These are phyloP conservation scores for Trichonephila inaurata DNA, from an alignment of 1,140 invertebrate genomes.

Conservation along the genomic window DNA sequence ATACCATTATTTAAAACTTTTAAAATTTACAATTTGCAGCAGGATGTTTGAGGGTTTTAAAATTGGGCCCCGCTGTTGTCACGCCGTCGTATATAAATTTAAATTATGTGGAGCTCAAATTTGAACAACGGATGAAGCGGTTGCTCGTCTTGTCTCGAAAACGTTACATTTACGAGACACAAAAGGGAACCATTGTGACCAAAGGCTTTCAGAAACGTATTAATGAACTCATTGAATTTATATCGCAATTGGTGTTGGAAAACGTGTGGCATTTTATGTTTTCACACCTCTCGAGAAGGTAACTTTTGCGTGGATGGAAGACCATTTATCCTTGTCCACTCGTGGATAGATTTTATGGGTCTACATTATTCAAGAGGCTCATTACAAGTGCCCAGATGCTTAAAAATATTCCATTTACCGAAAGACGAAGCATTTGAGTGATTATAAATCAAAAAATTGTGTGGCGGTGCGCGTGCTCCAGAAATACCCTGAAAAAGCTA, in stretches of 20 bases:
- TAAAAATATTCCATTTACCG: background rate
- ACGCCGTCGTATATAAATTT: background rate
- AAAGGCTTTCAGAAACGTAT: conserved; percentile 38
- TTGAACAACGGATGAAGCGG: background rate
- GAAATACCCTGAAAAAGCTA: conserved; percentile 35
- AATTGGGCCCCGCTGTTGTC: background rate
- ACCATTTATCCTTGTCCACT: background rate
- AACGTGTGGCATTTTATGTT: background rate
- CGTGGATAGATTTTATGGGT: conserved; percentile 52
- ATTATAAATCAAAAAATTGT: conserved; percentile 38
- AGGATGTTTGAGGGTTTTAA: background rate
- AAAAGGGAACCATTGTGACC: background rate
- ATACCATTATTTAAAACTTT: conserved; percentile 6
- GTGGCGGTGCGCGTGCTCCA: background rate
- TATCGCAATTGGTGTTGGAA: background rate
- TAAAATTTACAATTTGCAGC: background rate
- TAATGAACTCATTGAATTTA: conserved; percentile 12
- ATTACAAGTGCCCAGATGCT: conserved; percentile 36
- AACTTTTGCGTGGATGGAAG: background rate
- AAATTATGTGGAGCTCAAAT: background rate
- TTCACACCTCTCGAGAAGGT: background rate
- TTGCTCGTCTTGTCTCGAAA: background rate
- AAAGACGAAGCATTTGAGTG: background rate
- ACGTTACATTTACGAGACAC: background rate
- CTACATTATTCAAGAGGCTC: background rate